Evolutionary conservation across 2,888 invertebrate species (phyloP), one percentile per base, ranked within the genome.

Genomic region (Hemithea aestivaria): DNA sequence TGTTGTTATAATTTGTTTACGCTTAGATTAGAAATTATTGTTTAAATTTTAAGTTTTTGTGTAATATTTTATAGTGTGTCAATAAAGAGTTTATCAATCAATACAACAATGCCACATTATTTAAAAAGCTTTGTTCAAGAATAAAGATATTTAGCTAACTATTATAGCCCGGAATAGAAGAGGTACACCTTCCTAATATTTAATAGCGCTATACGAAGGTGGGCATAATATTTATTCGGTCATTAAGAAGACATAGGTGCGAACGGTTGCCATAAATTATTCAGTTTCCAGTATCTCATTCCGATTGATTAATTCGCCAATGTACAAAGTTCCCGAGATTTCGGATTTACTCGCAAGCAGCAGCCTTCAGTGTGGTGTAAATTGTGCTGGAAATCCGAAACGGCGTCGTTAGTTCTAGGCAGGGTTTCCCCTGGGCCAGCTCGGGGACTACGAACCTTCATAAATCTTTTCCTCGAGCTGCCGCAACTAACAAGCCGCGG

Each of bases 351-450:
- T 67, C 55, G 51, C 58, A 57, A 53, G 51, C 58, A 49, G 55
- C 53, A 58, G 59, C 69, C 65, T 65, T 56, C 60, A 58, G 62
- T 58, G 68, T 58, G 68, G 78, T 76, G 81, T 83, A 84, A 85
- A 82, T 84, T 81, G 76, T 74, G 71, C 74, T 79, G 59, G 82
- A 80, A 82, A 83, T 80, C 74, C 76, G 78, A 81, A 74, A 73
- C 77, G 78, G 73, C 73, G 63, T 82, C 82, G 83, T 85, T 84
- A 83, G 80, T 79, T 84, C 69, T 69, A 71, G 72, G 67, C 62
- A 56, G 66, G 73, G 66, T 64, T 64, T 79, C 84, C 84, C 76
- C 58, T 62, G 83, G 80, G 82, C 70, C 70, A 69, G 68, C 69
- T 62, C 68, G 73, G 66, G 76, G 76, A 75, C 73, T 72, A 55